Evolutionary conservation across 2,888 invertebrate genomes (phyloP), one percentile per base, ranked within the genome.

Genomic region (Oithona nana): DNA sequence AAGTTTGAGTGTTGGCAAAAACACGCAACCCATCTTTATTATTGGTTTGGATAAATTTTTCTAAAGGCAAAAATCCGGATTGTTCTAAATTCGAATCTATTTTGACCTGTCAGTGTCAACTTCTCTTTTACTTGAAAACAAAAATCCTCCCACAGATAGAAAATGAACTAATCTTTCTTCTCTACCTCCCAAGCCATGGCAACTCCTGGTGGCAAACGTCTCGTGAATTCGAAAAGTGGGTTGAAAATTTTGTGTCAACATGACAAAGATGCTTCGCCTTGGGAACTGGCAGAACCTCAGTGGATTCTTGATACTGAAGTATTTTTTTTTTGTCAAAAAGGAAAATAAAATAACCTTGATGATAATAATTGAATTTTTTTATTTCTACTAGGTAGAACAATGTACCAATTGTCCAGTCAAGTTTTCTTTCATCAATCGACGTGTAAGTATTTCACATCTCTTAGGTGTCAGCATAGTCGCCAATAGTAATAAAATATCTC

Each of bases 301-400:
- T 77, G 77, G 77, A 70, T 73, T 28, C 73, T 74, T 28, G 76
- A 76, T 65, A 70, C 69, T 55, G 71, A 75, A 70, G 76, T 75
- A 66, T 64, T 66, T 59, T 49, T 2, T 16, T 20, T 29, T 59
- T 11, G 24, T 49, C 20, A 54, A 26, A 2, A 39, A 39, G 16
- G 11, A 16, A 39, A 39, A n/a, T n/a, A n/a, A n/a, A n/a, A n/a
- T 11, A 39, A 16, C 11, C 39, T 39, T 39, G 39, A 39, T 11
- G 39, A 39, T 39, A 39, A 39, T 39, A 39, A 39, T 39, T 39
- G 39, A 39, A 39, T 39, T 28, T 31, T 8, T n/a, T 57, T 48
- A 16, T 20, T 64, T 54, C 28, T 22, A 28, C 6, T 60, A 24
- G 16, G 11, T 13, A 39, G 39, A 13, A 16, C 11, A n/a, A n/a